Evolutionary conservation across 2,888 invertebrate species (phyloP), one percentile per base, ranked within the genome.

Genomic region (Drosophila maculinotata): DNA sequence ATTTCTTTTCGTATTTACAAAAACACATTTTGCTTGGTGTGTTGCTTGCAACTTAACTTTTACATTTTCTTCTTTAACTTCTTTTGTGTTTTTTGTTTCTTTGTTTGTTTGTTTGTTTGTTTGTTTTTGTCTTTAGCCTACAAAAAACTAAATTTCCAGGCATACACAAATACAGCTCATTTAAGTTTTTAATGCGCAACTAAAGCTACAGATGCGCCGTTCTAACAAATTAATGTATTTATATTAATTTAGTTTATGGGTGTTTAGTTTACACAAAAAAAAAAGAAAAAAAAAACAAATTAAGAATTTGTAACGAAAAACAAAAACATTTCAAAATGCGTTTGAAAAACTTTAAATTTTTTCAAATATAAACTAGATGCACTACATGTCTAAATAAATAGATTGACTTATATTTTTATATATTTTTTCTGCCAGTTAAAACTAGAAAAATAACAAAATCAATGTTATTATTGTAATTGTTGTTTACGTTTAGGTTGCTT

Each of bases 1-100:
- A 26, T 76, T 58, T 58, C 36, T 28, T 25, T 36, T 28, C 15
- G 35, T 70, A 70, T 76, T 69, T 69, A 70, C 70, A 70, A 51
- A 51, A 51, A 51, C 44, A 60, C 30, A 48, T 30, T 36, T 26
- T 31, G n/a, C 15, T 42, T 36, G 14, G 10, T 64, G 14, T 31
- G 31, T 8, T 68, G 35, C 45, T 23, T 10, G 8, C 30, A n/a
- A n/a, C n/a, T n/a, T n/a, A n/a, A 4, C 25, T 26, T 38, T 9
- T 10, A 17, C 28, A 14, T 28, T 58, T 44, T 26, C n/a, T 30
- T 31, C 25, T 54, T 14, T 20, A 20, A 2, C 14, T 30, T 15
- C 33, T 33, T 8, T 28, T 52, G 8, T 14, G 20, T 25, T 26
- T 38, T 25, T 25, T 9, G 38, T 2, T 28, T 12, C n/a, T n/a